Conservation (phyloP, 1,140 invertebrate genomes). For the Hylaeus anthracinus region DNA sequence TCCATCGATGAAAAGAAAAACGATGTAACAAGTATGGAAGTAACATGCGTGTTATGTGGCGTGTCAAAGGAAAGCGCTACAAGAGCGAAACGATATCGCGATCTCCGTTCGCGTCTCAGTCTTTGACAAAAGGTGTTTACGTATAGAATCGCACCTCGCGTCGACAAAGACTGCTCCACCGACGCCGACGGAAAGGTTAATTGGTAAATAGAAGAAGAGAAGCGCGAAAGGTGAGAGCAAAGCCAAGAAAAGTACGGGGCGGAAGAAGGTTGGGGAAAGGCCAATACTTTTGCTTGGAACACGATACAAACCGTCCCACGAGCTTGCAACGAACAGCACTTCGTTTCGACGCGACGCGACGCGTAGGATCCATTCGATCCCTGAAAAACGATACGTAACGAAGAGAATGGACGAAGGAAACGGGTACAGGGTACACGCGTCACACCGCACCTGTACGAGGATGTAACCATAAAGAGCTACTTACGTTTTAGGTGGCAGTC, state of each 20-base stretch:
- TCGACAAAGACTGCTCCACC: slow-evolving; percentile 5
- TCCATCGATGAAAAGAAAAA: neutral
- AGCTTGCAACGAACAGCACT: slow-evolving; percentile 21
- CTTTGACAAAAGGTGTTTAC: slow-evolving; percentile 44
- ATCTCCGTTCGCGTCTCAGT: neutral
- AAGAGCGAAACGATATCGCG: neutral
- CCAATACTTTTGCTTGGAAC: slow-evolving; percentile 51
- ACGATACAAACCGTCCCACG: slow-evolving; percentile 10
- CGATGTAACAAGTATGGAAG: too few species aligned
- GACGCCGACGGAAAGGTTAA: slow-evolving; percentile 33
- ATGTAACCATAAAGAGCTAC: too few species aligned
- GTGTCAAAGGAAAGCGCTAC: too few species aligned
- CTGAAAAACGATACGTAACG: slow-evolving; percentile 55
- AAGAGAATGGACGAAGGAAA: slow-evolving; percentile 33
- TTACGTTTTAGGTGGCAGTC: too few species aligned
- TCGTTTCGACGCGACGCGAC: neutral
- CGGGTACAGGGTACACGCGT: slow-evolving; percentile 4
- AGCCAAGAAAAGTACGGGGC: neutral
- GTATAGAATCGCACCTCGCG: slow-evolving; percentile 19
- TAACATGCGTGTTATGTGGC: too few species aligned
- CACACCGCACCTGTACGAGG: neutral
- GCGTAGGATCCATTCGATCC: slow-evolving; percentile 40
- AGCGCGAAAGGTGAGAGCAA: neutral
- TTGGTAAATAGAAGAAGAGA: slow-evolving; percentile 18
- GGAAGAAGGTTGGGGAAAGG: slow-evolving; percentile 1